Evolutionary conservation across 2,888 invertebrate species (phyloP).

Genomic region (Halocaridina rubra): DNA sequence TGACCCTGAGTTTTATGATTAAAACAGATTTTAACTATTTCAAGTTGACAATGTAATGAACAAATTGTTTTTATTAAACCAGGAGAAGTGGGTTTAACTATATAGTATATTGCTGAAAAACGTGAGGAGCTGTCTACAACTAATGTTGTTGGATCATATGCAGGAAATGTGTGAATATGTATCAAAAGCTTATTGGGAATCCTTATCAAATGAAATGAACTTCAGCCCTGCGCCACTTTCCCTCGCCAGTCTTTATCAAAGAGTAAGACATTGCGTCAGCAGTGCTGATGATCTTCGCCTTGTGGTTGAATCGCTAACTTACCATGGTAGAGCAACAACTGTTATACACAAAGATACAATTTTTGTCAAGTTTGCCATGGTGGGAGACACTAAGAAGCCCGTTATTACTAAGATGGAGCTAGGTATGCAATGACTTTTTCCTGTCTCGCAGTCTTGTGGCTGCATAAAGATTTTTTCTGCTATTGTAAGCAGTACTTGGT

Average conservation of each 20-base stretch:
- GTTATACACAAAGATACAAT: neutral
- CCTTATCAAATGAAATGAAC: neutral
- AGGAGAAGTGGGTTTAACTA: no score
- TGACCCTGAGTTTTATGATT: no score
- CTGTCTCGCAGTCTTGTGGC: no score
- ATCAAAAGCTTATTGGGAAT: neutral
- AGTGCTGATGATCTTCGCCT: slow-evolving; percentile 7
- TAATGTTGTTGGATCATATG: no score
- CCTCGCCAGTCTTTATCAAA: neutral
- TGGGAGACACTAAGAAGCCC: neutral
- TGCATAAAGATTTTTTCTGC: no score
- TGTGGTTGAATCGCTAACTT: slow-evolving; percentile 1
- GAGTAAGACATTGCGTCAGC: neutral
- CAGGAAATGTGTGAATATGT: slow-evolving; percentile 27
- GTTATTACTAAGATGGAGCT: slow-evolving; percentile 26
- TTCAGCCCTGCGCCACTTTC: neutral
- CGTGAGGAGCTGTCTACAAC: no score
- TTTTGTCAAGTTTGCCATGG: slow-evolving; percentile 21
- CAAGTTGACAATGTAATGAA: no score
- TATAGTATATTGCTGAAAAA: no score
- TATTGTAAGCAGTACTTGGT: no score
- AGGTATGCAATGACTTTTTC: no score
- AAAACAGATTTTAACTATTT: no score
- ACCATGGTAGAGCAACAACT: neutral
- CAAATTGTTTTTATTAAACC: no score